Conservation (phyloP, 2,113 vertebrate species). For the Nerophis ophidion region DNA sequence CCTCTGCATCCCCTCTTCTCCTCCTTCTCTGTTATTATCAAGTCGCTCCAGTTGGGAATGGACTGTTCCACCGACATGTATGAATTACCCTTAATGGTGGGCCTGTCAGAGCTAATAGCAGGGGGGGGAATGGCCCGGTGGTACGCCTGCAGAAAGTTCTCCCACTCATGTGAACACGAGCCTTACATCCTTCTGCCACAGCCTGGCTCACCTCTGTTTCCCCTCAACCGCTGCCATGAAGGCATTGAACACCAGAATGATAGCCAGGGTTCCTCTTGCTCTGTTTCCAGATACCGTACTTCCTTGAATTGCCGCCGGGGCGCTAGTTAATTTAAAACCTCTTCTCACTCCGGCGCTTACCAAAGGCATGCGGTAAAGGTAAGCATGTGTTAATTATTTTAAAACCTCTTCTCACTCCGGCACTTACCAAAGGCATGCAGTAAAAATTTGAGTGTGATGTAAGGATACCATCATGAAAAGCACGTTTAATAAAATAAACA, state of each 20-base stretch:
- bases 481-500: no score
- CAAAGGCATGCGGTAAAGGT: no score
- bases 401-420: no score
- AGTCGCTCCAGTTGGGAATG: conserved; percentile 62
- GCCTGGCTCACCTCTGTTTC: conserved; percentile 39
- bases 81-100: conserved; percentile 68
- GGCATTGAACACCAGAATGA: conserved; percentile 39
- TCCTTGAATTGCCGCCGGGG: no score
- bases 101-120: conserved; percentile 63
- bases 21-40: conserved; percentile 59
- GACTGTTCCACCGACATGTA: conserved; percentile 48
- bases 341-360: no score
- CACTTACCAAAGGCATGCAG: no score
- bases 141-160: conserved; percentile 39
- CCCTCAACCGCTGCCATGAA: conserved; percentile 22
- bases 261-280: conserved; percentile 17
- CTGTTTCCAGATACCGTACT: no score
- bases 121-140: conserved; percentile 31
- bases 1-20: background rate
- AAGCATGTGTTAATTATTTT: no score
- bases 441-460: no score
- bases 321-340: no score
- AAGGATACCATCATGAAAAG: no score
- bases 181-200: conserved; percentile 36
- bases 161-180: conserved; percentile 32